A percentile compares a stretch with the other conserved stretches of the same genome.
These are phyloP conservation scores for Pangasius macronema DNA, from an alignment of 2,797 vertebrate genomes.

Conservation along the genomic window DNA sequence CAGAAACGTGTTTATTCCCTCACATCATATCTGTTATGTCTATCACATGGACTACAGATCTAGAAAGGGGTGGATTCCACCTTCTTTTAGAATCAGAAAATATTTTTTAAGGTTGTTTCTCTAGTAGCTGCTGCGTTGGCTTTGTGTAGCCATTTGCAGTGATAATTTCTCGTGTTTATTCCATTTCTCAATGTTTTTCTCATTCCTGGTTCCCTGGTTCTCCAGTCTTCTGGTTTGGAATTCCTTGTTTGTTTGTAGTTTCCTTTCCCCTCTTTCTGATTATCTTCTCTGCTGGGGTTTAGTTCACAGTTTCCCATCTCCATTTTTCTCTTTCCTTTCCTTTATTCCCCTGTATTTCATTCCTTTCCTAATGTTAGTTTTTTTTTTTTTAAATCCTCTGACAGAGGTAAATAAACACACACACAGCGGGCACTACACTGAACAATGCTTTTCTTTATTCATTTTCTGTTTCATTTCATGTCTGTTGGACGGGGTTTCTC, in stretches of 20 bases:
- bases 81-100: too few species aligned
- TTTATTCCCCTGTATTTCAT: not conserved
- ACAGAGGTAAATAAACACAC: not conserved
- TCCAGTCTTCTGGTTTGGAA: not conserved
- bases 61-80: too few species aligned
- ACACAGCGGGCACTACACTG: conserved; percentile 68
- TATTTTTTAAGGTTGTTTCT: too few species aligned
- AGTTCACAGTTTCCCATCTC: not conserved
- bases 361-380: not conserved
- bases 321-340: not conserved
- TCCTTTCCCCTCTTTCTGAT: not conserved
- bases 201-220: not conserved
- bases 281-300: not conserved
- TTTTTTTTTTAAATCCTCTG: not conserved
- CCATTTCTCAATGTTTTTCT: too few species aligned
- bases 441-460: conserved; percentile 83
- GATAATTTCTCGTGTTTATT: too few species aligned
- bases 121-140: too few species aligned
- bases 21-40: too few species aligned
- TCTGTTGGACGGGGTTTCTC: conserved; percentile 77
- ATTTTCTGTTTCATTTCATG: conserved; percentile 79
- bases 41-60: too few species aligned
- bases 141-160: too few species aligned
- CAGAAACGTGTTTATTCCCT: too few species aligned
- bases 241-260: not conserved